Evolutionary conservation across 2,113 vertebrate species (phyloP).

Genomic region (Bos indicus): DNA sequence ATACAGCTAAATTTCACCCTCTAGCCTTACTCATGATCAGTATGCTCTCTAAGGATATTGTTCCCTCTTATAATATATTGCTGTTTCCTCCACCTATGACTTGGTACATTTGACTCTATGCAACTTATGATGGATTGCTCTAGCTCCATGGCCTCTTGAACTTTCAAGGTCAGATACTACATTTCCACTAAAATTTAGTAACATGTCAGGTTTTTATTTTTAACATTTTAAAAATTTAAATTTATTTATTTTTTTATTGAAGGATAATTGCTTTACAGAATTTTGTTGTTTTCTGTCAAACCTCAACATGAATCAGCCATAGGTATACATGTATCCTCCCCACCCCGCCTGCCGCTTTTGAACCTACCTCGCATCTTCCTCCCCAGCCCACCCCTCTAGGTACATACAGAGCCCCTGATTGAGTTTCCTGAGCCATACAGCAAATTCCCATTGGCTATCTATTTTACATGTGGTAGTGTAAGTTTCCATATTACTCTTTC

Average conservation of each 20-base stretch:
- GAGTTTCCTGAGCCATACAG: not conserved
- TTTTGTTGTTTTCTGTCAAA: not conserved
- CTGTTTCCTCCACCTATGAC: not conserved
- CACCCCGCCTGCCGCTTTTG: not conserved
- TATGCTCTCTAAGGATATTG: not conserved
- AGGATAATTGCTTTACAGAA: not conserved
- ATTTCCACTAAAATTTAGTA: not conserved
- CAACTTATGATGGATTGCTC: not conserved
- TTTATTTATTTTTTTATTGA: not conserved
- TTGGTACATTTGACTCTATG: not conserved
- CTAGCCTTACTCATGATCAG: not conserved
- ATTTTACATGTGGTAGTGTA: not conserved
- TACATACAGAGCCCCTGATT: not conserved
- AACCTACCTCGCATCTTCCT: not conserved
- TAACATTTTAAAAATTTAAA: not conserved
- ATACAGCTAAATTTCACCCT: not conserved
- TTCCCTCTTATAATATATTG: not conserved
- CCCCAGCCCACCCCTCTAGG: not conserved
- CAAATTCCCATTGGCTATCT: accelerated
- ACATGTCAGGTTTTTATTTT: not conserved
- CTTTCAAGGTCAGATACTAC: not conserved
- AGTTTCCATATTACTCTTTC: not conserved
- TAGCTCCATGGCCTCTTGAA: not conserved
- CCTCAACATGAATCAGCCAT: not conserved
- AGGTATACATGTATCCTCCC: not conserved